Percentiles rank a stretch among this genome's conserved stretches.
Evolutionary conservation across 2,113 vertebrate species (phyloP).

Genomic region (Sinosuthora webbiana): DNA sequence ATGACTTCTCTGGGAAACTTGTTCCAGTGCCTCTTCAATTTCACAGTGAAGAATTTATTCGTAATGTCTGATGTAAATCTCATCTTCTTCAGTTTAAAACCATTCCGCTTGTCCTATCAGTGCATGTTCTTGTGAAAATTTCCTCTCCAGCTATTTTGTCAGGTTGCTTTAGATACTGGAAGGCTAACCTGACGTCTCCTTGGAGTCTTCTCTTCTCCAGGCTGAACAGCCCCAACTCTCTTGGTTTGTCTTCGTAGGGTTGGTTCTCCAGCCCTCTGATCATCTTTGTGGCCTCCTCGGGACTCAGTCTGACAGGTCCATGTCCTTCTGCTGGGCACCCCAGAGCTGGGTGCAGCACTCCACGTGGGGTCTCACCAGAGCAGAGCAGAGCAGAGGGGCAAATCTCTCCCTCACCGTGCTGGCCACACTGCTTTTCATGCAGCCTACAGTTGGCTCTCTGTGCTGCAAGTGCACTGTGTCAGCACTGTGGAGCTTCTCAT

Average conservation of each 20-base stretch:
- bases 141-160: neutral
- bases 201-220: neutral
- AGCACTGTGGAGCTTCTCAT: neutral
- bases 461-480: neutral
- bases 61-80: neutral
- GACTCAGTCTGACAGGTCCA: accelerated
- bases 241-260: neutral
- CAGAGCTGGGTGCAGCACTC: neutral
- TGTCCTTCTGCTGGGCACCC: neutral
- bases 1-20: neutral
- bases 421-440: neutral
- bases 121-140: neutral
- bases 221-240: neutral
- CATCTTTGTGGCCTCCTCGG: neutral
- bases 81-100: neutral
- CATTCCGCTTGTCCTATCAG: neutral
- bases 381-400: neutral
- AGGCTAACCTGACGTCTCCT: neutral
- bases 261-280: neutral
- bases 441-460: neutral
- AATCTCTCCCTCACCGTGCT: neutral
- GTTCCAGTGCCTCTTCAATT: neutral
- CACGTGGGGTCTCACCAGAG: neutral
- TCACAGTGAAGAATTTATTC: neutral
- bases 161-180: neutral